Conservation (phyloP, 2,888 invertebrate genomes). For the Pedicia rivosa region DNA sequence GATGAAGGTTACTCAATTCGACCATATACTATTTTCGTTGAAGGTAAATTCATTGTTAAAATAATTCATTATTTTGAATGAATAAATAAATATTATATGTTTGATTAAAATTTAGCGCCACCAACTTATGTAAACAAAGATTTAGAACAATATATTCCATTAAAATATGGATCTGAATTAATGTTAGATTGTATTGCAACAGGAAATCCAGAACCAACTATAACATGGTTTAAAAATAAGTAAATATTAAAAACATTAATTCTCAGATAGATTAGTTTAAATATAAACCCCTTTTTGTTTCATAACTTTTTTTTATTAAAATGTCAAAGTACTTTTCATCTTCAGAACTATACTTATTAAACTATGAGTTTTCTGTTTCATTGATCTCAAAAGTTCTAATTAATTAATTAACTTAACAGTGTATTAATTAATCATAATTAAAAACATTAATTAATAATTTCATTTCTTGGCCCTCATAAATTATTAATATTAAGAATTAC, state of each 20-base stretch:
- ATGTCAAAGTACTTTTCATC: too few species aligned
- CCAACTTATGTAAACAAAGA: slow-evolving; percentile 8
- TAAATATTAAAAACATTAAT: slow-evolving; percentile 8
- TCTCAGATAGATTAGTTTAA: too few species aligned
- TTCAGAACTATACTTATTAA: too few species aligned
- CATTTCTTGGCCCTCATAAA: too few species aligned
- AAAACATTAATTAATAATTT: too few species aligned
- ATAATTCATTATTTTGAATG: not conserved
- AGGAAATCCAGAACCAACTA: slow-evolving; percentile 12
- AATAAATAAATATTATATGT: not conserved
- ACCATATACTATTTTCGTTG: slow-evolving; percentile 34
- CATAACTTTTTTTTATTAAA: too few species aligned
- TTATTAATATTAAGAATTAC: too few species aligned
- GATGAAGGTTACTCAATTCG: slow-evolving; percentile 37
- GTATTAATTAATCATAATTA: too few species aligned
- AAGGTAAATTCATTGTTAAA: slow-evolving; percentile 20
- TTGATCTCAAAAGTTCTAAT: too few species aligned
- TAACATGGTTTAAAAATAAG: slow-evolving; percentile 13
- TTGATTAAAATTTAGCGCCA: slow-evolving; percentile 10
- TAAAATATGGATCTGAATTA: slow-evolving; percentile 10
- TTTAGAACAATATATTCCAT: slow-evolving; percentile 9
- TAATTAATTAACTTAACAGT: too few species aligned
- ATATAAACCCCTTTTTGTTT: too few species aligned
- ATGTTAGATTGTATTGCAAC: slow-evolving; percentile 11
- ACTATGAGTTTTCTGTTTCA: too few species aligned